Base-by-base conservation (phyloP, 2,113 vertebrate genomes). In the Triplophysa dalaica region DNA sequence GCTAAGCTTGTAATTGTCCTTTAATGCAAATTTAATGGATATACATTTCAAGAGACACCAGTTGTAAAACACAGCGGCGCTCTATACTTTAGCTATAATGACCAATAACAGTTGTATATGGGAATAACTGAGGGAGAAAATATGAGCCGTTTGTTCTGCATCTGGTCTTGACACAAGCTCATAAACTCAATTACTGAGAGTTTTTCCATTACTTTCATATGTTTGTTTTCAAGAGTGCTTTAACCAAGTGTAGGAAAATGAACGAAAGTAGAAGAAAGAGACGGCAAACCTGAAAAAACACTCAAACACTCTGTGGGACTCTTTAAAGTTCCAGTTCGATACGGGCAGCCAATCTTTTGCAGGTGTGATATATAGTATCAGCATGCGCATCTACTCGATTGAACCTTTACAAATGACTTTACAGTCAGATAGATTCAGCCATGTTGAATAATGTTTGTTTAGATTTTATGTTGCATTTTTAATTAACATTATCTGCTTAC, bases 171-270 rank as follows among this genome's bases (percentile, higher is more conserved):
- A 86, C 65, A 85, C 82, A 75, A 72, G 70, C 85, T 70, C 60
- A 88, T 90, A 90, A 92, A 91, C 83, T 69, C 84, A 89, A 89
- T 89, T 88, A 88, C 77, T 69, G 41, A 75, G 84, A 65, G 74
- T 80, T 65, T 73, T 77, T 86, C 81, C 83, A 87, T 85, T 80
- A 74, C 77, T 90, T 87, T 85, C 88, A 83, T 83, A 54, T 77
- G 26, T 79, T 82, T 82, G 81, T 84, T 88, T 88, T 88, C 89
- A 56, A 84, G 69, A 74, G 82, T 73, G 45, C 82, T 90, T 92
- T 88, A 85, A 90, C 90, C 84, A 75, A 84, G 75, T 21, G 24
- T 82, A 73, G 80, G 90, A 90, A 92, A 92, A 88, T 52, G 48
- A 75, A 72, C 54, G 84, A 80, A 79, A 84, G 85, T 45, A 50